Evolutionary conservation across 2,797 vertebrate species (phyloP).

Genomic region (Syngnathus rostellatus): DNA sequence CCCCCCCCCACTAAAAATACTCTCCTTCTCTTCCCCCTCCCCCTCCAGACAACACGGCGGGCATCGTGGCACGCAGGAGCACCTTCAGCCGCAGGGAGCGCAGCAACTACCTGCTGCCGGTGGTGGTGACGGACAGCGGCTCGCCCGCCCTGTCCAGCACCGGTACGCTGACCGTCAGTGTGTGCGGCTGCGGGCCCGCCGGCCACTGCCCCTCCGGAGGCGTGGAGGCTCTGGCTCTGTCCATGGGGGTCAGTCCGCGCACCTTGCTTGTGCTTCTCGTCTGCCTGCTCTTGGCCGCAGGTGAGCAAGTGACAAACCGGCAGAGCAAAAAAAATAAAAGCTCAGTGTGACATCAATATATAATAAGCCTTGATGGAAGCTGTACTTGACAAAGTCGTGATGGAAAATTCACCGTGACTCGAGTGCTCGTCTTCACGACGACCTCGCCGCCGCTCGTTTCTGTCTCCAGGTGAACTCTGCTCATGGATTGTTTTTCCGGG

Average conservation of each 20-base stretch:
- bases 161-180: slow-evolving; percentile 76
- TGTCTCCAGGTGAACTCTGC: background rate
- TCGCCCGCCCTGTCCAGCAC: slow-evolving; percentile 80
- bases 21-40: background rate
- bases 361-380: background rate
- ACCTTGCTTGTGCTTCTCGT: slow-evolving; percentile 72
- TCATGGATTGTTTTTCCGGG: background rate
- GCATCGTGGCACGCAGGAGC: slow-evolving; percentile 76
- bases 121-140: slow-evolving; percentile 84
- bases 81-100: slow-evolving; percentile 76
- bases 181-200: slow-evolving; percentile 78
- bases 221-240: slow-evolving; percentile 66
- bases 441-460: background rate
- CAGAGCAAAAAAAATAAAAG: background rate
- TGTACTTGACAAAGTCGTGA: too few species aligned
- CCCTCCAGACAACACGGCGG: slow-evolving; percentile 86
- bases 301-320: slow-evolving; percentile 55
- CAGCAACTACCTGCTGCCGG: slow-evolving; percentile 71
- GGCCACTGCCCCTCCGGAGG: slow-evolving; percentile 66
- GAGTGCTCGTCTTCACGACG: background rate
- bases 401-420: background rate
- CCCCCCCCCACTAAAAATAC: background rate
- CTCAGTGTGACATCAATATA: background rate
- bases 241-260: slow-evolving; percentile 72
- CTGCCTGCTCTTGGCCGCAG: slow-evolving; percentile 72